A percentile compares a stretch with the other conserved stretches of the same genome.
Evolutionary conservation across 2,888 invertebrate genomes (phyloP).

Genomic region (Orgyia antiqua): DNA sequence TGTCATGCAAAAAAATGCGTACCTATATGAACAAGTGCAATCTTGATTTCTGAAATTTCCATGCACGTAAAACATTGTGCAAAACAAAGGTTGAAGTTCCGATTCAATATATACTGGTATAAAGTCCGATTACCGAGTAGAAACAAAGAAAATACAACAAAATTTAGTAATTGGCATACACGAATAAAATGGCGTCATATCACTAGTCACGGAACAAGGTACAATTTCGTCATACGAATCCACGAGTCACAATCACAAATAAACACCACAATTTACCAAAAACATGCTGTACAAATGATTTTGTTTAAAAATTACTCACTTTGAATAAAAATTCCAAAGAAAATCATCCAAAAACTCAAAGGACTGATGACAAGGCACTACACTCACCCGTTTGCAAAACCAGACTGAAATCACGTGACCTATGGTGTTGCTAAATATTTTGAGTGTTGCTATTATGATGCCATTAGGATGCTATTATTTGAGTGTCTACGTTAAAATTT

Average conservation of each 20-base stretch:
- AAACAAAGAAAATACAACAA: constrained; percentile 66
- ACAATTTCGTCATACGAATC: constrained; percentile 69
- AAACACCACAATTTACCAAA: constrained; percentile 47
- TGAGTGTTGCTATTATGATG: background rate
- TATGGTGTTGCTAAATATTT: constrained; percentile 30
- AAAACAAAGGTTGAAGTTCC: constrained; percentile 26
- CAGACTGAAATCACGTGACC: constrained; percentile 59
- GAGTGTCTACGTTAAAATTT: too few relatives aligned
- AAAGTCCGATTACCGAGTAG: constrained; percentile 22
- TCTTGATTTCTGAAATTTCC: constrained; percentile 22
- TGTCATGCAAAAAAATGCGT: constrained; percentile 68
- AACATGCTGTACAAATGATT: constrained; percentile 48
- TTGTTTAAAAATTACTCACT: constrained; percentile 69
- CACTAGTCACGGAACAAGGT: constrained; percentile 77
- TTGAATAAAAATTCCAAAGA: constrained; percentile 76
- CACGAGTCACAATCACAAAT: constrained; percentile 54
- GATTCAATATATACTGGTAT: constrained; percentile 18
- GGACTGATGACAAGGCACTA: constrained; percentile 79
- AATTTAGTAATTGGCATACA: constrained; percentile 76
- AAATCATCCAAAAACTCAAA: constrained; percentile 77
- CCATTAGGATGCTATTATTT: too few relatives aligned
- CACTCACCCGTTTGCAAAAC: constrained; percentile 79
- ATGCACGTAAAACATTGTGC: constrained; percentile 22
- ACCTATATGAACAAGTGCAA: constrained; percentile 31
- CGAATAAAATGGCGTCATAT: constrained; percentile 79